Evolutionary conservation across 2,888 invertebrate species (phyloP).

Genomic region (Hydriomena furcata): DNA sequence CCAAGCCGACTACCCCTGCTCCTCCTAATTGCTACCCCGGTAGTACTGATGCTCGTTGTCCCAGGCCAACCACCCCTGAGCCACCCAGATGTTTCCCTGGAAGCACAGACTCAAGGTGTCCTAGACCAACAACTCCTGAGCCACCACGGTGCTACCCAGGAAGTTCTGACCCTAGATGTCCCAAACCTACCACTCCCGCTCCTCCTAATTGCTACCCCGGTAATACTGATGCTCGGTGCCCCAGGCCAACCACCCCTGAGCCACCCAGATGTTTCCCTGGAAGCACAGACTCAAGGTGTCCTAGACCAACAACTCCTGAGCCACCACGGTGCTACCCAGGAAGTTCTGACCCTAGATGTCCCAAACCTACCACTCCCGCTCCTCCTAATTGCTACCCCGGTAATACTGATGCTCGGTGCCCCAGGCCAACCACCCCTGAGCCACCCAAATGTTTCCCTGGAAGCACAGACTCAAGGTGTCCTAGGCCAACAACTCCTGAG

Average conservation of each 20-base stretch:
- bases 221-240: no score
- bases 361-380: conserved; percentile 34
- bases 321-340: conserved; percentile 47
- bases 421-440: conserved; percentile 49
- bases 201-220: conserved; percentile 37
- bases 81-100: conserved; percentile 52
- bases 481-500: conserved; percentile 41
- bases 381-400: conserved; percentile 55
- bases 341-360: conserved; percentile 50
- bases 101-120: conserved; percentile 53
- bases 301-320: conserved; percentile 12
- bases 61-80: conserved; percentile 45
- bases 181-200: conserved; percentile 35
- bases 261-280: conserved; percentile 42
- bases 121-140: conserved; percentile 45
- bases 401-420: conserved; percentile 49
- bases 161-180: conserved; percentile 55
- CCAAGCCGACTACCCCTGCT: conserved; percentile 48
- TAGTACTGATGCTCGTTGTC: conserved; percentile 45
- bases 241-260: conserved; percentile 37
- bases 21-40: conserved; percentile 43
- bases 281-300: conserved; percentile 32
- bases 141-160: conserved; percentile 62
- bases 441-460: conserved; percentile 42
- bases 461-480: conserved; percentile 52